Percentiles rank a stretch among this genome's conserved stretches.
Evolutionary conservation across 2,888 invertebrate species (phyloP).

Genomic region (Kryphioiulus occultus): DNA sequence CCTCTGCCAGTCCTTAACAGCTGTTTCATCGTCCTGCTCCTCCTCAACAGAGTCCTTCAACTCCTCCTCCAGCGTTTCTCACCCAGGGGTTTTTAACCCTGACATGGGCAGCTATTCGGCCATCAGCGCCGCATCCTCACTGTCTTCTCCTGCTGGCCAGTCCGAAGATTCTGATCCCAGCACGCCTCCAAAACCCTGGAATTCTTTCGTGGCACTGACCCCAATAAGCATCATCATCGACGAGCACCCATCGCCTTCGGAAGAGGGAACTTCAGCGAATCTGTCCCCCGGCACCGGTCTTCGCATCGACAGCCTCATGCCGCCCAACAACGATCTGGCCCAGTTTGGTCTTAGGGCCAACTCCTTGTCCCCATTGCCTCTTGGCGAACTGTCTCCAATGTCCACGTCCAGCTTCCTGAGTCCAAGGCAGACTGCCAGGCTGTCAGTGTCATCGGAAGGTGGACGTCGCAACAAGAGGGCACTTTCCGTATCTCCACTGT

Average conservation of each 20-base stretch:
- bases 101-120: constrained; percentile 16
- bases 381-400: constrained; percentile 28
- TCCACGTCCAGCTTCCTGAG: constrained; percentile 39
- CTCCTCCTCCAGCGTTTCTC: background rate
- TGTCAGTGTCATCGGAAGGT: constrained; percentile 17
- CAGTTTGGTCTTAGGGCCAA: background rate
- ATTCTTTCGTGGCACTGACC: background rate
- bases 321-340: constrained; percentile 6
- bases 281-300: background rate
- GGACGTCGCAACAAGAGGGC: constrained; percentile 8
- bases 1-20: background rate
- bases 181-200: background rate
- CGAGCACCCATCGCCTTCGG: constrained; percentile 12
- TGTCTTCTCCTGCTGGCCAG: background rate
- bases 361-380: constrained; percentile 35
- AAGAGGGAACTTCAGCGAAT: background rate
- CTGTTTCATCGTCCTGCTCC: background rate
- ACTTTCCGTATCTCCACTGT: constrained; percentile 11
- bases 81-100: background rate
- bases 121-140: background rate
- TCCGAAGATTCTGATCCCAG: background rate
- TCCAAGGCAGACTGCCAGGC: background rate
- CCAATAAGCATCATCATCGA: constrained; percentile 35
- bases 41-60: background rate
- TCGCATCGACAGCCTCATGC: background rate